Evolutionary conservation across 64 coral and sea anemone genomes (phyloP).

Genomic region (Orbicella faveolata): DNA sequence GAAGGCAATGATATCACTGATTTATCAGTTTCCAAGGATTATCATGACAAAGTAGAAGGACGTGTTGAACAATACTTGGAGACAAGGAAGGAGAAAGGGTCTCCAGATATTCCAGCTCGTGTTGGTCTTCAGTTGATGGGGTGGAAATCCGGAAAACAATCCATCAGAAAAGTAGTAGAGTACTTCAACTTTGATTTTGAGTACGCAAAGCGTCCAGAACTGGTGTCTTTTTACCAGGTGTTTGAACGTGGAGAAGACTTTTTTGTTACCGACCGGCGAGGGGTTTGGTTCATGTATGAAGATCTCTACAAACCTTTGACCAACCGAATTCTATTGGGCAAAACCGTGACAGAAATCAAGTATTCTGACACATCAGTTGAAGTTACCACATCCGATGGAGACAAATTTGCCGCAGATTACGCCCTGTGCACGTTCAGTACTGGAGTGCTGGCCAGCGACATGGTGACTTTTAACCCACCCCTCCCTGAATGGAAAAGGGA

Average conservation of each 20-base stretch:
- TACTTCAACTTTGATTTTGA: slow-evolving; percentile 62
- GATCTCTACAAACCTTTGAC: slow-evolving; percentile 28
- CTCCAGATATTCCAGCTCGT: slow-evolving; percentile 51
- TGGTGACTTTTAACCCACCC: slow-evolving; percentile 56
- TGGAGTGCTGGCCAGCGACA: slow-evolving; percentile 48
- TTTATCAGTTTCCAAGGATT: neutral
- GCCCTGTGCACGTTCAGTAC: slow-evolving; percentile 79
- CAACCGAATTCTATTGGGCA: slow-evolving; percentile 56
- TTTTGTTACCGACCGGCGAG: slow-evolving; percentile 49
- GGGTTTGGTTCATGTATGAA: slow-evolving; percentile 41
- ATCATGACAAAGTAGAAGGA: neutral
- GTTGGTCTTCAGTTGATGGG: slow-evolving; percentile 42
- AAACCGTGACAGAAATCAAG: slow-evolving; percentile 38
- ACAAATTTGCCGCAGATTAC: slow-evolving; percentile 56
- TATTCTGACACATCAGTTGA: slow-evolving; percentile 15
- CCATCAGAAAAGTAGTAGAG: slow-evolving; percentile 30
- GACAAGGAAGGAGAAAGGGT: neutral
- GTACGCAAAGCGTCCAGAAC: neutral
- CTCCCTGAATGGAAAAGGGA: slow-evolving; percentile 78
- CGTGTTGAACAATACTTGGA: neutral
- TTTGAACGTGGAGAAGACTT: neutral
- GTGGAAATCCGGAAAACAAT: slow-evolving; percentile 30
- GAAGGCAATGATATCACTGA: neutral
- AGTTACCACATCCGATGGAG: slow-evolving; percentile 47
- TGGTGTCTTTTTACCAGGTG: neutral